These are phyloP conservation scores for Brienomyrus longianalis DNA, from an alignment of 2,113 vertebrate species.

Conservation along the genomic window DNA sequence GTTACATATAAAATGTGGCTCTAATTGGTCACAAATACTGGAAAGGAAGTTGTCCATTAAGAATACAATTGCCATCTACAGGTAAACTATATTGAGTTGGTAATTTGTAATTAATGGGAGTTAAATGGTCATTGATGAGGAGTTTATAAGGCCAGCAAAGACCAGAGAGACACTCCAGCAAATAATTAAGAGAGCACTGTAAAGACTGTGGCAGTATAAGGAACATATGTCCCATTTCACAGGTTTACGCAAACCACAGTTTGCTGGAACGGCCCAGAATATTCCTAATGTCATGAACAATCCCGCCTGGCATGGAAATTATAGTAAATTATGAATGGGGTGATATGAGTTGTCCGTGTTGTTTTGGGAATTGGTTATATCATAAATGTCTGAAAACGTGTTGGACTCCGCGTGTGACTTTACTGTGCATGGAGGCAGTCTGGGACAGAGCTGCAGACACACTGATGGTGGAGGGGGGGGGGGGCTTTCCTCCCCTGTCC, in stretches of 20 bases:
- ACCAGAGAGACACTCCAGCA: background rate
- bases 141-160: background rate
- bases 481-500: background rate
- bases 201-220: background rate
- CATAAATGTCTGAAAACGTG: background rate
- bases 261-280: background rate
- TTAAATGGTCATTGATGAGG: background rate
- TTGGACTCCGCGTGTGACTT: background rate
- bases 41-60: background rate
- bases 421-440: background rate
- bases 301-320: background rate
- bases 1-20: background rate
- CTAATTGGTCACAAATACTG: background rate
- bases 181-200: background rate
- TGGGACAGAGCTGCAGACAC: background rate
- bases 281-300: background rate
- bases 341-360: background rate
- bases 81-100: background rate
- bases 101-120: background rate
- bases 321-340: background rate
- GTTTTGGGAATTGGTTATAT: background rate
- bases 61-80: background rate
- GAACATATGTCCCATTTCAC: background rate
- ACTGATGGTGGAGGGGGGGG: background rate
- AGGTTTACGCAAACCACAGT: background rate